Evolutionary conservation across 53 echinoderm and acorn worm genomes (phyloP).

Genomic region (Echinarachnius parma): DNA sequence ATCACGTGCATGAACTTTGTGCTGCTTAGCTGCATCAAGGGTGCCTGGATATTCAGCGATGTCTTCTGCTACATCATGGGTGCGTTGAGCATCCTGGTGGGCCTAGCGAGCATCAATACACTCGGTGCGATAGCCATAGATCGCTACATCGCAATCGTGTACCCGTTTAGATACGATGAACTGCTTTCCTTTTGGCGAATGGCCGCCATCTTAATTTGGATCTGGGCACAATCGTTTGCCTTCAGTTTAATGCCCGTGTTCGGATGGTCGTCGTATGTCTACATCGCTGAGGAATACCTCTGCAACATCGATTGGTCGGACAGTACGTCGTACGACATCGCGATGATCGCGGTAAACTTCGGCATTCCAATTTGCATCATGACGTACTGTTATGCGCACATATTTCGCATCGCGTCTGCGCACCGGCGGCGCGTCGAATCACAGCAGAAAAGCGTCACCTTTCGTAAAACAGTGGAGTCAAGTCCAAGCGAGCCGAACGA

Average conservation of each 20-base stretch:
- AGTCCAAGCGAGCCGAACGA: no score
- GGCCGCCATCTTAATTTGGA: conserved; percentile 54
- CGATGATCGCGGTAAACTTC: conserved; percentile 45
- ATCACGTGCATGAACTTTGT: conserved; percentile 57
- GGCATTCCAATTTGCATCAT: conserved; percentile 59
- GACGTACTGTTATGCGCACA: conserved; percentile 69
- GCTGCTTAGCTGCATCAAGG: conserved; percentile 52
- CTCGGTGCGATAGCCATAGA: conserved; percentile 81
- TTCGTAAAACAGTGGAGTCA: background rate
- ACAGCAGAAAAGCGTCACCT: background rate
- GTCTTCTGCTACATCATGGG: conserved; percentile 62
- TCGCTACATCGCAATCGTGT: conserved; percentile 69
- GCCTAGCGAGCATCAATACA: conserved; percentile 70
- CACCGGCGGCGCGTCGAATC: conserved; percentile 61
- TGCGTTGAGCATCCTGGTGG: conserved; percentile 36
- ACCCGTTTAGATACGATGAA: conserved; percentile 63
- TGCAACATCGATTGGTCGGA: conserved; percentile 76
- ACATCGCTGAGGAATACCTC: conserved; percentile 58
- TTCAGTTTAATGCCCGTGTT: conserved; percentile 60
- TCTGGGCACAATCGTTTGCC: conserved; percentile 63
- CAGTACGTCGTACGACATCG: conserved; percentile 44
- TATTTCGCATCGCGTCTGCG: conserved; percentile 59
- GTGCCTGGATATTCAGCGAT: conserved; percentile 58
- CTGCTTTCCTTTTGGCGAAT: conserved; percentile 53
- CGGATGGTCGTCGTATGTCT: conserved; percentile 61